phyloP scores from a whole-genome alignment of 2,888 invertebrate genomes.

The Anoplius nigerrimus region DNA sequence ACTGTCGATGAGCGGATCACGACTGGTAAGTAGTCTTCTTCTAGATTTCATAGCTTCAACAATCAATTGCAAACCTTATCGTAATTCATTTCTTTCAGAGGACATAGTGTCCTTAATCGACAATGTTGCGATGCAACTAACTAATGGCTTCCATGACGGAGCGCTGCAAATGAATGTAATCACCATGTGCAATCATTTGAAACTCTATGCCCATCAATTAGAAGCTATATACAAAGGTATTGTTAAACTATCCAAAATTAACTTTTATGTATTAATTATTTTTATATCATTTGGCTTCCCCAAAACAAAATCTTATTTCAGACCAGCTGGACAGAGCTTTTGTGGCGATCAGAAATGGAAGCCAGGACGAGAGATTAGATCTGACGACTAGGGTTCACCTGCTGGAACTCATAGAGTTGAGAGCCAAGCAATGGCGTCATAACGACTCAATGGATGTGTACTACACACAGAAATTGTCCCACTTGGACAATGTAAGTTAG shows the following conservation, averaged over 20 bases:
- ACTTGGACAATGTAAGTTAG: conserved; percentile 72
- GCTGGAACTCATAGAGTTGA: conserved; percentile 93
- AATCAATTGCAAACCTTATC: conserved; percentile 19
- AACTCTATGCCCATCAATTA: conserved; percentile 84
- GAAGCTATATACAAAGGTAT: conserved; percentile 85
- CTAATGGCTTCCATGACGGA: conserved; percentile 84
- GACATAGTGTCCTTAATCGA: conserved; percentile 89
- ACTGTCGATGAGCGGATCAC: conserved; percentile 72
- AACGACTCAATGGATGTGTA: conserved; percentile 90
- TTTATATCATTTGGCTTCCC: background rate
- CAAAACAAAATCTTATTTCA: conserved; percentile 37
- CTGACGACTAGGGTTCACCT: conserved; percentile 90
- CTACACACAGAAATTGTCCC: conserved; percentile 78
- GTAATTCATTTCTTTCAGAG: conserved; percentile 70
- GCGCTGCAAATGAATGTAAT: conserved; percentile 84
- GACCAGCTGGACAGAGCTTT: conserved; percentile 89
- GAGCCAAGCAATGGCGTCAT: conserved; percentile 94
- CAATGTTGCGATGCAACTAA: conserved; percentile 86
- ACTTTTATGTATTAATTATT: background rate
- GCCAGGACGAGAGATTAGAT: conserved; percentile 90
- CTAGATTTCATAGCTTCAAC: no score
- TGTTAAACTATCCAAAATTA: background rate
- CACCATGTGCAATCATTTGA: conserved; percentile 87
- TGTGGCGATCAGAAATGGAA: conserved; percentile 91
- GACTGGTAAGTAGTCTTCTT: conserved; percentile 59